Conservation (phyloP, 2,113 vertebrate species). For the Lipotes vexillifer region DNA sequence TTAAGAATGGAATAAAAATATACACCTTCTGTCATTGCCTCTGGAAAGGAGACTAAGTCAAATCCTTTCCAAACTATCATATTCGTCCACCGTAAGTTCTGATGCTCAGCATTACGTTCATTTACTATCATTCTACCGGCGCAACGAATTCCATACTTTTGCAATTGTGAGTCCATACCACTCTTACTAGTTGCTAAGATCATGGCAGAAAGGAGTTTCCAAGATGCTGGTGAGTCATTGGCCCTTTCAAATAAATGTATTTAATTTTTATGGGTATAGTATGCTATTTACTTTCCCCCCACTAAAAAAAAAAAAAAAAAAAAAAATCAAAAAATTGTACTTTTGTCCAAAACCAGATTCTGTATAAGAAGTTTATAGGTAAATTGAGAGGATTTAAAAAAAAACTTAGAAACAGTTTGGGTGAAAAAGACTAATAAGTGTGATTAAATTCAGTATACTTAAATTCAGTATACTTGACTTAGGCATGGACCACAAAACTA, state of each 20-base stretch:
- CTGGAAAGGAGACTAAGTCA: background rate
- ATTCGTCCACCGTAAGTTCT: background rate
- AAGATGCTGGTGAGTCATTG: background rate
- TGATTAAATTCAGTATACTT: background rate
- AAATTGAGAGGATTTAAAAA: background rate
- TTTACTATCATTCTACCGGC: background rate
- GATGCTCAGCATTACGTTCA: background rate
- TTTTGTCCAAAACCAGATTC: background rate
- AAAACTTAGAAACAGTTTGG: background rate
- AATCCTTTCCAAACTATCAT: background rate
- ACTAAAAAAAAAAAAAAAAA: background rate
- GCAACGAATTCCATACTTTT: background rate
- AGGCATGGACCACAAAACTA: background rate
- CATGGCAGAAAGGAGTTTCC: background rate
- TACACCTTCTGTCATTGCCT: background rate
- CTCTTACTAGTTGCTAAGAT: background rate
- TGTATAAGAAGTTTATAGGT: background rate
- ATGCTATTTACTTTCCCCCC: background rate
- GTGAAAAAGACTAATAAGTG: background rate
- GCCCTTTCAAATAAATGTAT: background rate
- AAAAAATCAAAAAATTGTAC: background rate
- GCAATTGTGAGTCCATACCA: background rate
- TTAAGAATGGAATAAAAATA: conserved; percentile 12
- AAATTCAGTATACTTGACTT: background rate
- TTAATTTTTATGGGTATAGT: background rate